Evolutionary conservation across 1,140 invertebrate species (phyloP).

Genomic region (Papilio machaon): DNA sequence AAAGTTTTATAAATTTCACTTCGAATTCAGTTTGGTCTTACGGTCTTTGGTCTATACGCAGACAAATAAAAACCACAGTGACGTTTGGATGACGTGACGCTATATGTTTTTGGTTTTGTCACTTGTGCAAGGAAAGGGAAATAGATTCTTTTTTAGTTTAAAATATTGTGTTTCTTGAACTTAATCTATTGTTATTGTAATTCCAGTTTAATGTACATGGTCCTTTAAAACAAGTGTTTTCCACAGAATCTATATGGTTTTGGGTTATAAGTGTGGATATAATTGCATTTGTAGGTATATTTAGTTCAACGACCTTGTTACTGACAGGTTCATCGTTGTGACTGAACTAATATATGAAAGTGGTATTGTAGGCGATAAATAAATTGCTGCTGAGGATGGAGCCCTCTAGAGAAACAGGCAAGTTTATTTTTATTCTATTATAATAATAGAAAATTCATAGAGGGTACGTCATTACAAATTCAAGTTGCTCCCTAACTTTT

Average conservation of each 20-base stretch:
- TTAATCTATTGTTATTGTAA: conserved; percentile 40
- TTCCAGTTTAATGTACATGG: conserved; percentile 33
- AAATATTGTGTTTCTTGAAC: conserved; percentile 44
- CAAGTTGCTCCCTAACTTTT: not conserved
- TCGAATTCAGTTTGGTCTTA: not conserved
- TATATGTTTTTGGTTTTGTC: conserved; percentile 72
- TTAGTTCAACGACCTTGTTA: conserved; percentile 82
- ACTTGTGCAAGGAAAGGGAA: conserved; percentile 54
- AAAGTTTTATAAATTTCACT: not conserved
- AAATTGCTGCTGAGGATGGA: conserved; percentile 71
- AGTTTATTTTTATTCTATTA: conserved; percentile 49
- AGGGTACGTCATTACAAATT: not conserved
- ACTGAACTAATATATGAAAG: conserved; percentile 79
- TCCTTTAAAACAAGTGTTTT: conserved; percentile 46
- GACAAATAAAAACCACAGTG: conserved; percentile 38
- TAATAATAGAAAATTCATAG: not conserved
- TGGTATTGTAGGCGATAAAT: conserved; percentile 69
- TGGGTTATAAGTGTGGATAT: conserved; percentile 53
- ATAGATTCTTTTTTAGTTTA: conserved; percentile 43
- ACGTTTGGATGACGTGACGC: conserved; percentile 75
- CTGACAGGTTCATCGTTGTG: conserved; percentile 81
- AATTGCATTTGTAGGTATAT: conserved; percentile 78
- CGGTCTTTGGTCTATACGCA: not conserved
- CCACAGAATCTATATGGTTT: conserved; percentile 48
- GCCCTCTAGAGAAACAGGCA: conserved; percentile 77